phyloP scores from a whole-genome alignment of 2,888 invertebrate genomes.

The Nymphalis c-album region DNA sequence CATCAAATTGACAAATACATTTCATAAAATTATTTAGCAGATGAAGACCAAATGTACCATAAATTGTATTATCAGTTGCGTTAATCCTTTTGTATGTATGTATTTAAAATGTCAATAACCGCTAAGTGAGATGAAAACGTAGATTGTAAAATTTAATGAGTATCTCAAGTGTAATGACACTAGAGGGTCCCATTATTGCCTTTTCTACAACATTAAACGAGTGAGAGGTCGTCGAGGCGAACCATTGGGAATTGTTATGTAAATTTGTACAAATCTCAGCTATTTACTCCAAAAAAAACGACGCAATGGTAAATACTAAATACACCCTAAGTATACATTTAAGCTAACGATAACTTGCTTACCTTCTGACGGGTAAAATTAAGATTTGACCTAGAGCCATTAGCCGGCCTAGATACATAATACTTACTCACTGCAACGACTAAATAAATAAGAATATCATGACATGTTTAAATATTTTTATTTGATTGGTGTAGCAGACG shows the following conservation, averaged over 20 bases:
- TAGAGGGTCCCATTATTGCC: conserved; percentile 8
- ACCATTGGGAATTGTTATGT: conserved; percentile 1
- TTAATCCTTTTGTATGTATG: not conserved
- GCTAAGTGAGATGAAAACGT: conserved; percentile 6
- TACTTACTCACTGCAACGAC: no score
- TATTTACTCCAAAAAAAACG: not conserved
- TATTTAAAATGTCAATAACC: conserved; percentile 6
- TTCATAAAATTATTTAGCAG: no score
- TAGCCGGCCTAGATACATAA: no score
- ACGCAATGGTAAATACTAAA: not conserved
- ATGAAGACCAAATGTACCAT: no score
- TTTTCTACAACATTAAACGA: conserved; percentile 10
- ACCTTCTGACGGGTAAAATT: no score
- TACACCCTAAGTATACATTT: not conserved
- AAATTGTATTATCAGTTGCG: not conserved
- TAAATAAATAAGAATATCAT: no score
- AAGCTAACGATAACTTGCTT: not conserved
- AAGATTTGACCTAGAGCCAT: no score
- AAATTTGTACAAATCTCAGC: conserved; percentile 4
- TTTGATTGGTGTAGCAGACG: no score
- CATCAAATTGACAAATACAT: no score
- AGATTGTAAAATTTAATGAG: conserved; percentile 6
- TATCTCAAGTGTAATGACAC: conserved; percentile 5
- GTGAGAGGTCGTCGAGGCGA: conserved; percentile 5
- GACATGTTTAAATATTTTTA: no score